phyloP scores from a whole-genome alignment of 2,113 vertebrate genomes.

The Mirounga angustirostris region DNA sequence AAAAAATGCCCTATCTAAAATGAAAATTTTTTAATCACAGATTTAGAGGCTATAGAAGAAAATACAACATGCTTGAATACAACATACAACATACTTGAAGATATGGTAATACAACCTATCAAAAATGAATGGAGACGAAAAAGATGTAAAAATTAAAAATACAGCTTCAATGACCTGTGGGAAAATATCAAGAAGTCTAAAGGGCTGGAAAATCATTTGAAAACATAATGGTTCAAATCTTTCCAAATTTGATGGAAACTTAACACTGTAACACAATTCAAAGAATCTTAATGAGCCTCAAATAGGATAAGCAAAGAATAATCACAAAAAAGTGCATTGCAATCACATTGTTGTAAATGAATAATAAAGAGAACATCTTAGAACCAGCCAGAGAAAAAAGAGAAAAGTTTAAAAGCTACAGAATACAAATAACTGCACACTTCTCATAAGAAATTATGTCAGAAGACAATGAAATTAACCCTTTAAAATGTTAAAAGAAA shows the following conservation, averaged over 20 bases:
- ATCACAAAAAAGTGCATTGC: neutral
- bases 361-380: neutral
- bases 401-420: neutral
- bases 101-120: neutral
- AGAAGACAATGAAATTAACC: neutral
- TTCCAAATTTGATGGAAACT: neutral
- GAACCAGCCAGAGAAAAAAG: neutral
- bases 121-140: neutral
- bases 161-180: neutral
- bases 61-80: neutral
- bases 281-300: neutral
- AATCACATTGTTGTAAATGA: neutral
- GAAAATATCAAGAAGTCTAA: neutral
- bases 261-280: neutral
- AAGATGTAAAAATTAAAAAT: neutral
- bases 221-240: neutral
- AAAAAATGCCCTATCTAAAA: neutral
- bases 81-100: neutral
- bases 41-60: neutral
- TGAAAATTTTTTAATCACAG: neutral
- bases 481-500: neutral
- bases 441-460: neutral
- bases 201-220: neutral
- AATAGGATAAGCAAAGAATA: neutral
- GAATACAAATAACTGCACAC: neutral